These are phyloP conservation scores for Lasioglossum figueresi DNA, from an alignment of 2,888 invertebrate species.

Conservation along the genomic window DNA sequence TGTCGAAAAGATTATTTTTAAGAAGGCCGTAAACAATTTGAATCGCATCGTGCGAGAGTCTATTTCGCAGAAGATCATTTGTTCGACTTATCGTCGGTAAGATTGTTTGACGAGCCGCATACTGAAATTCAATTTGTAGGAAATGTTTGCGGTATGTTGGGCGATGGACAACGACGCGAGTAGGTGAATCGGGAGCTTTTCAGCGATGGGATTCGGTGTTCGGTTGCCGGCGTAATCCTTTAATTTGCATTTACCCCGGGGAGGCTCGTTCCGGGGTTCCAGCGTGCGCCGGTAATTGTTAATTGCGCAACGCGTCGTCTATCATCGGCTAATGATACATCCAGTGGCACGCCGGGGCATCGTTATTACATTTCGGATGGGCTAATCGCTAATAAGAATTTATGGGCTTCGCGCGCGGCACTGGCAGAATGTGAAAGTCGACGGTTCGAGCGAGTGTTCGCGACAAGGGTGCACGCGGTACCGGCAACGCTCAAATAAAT, in stretches of 20 bases:
- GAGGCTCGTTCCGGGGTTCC: constrained; percentile 13
- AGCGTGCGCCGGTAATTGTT: constrained; percentile 61
- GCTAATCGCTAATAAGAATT: constrained; percentile 75
- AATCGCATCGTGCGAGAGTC: no score
- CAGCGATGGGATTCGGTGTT: constrained; percentile 45
- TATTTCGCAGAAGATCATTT: no score
- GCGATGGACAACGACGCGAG: background rate
- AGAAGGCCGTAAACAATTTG: no score
- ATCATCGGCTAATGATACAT: constrained; percentile 71
- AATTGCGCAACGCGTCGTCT: constrained; percentile 69
- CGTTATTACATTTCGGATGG: constrained; percentile 72
- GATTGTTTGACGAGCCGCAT: no score
- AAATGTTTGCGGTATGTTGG: background rate
- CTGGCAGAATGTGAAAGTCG: constrained; percentile 75
- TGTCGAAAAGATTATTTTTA: no score
- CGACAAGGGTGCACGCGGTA: constrained; percentile 56
- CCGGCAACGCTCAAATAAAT: constrained; percentile 29
- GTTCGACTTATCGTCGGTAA: no score
- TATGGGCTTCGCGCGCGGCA: constrained; percentile 66
- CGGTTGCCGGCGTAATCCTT: constrained; percentile 28
- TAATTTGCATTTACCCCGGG: constrained; percentile 48
- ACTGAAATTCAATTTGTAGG: background rate
- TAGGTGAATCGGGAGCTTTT: constrained; percentile 18
- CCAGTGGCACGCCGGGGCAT: constrained; percentile 52
- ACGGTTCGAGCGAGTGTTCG: constrained; percentile 26